Evolutionary conservation across 2,113 vertebrate genomes (phyloP).

Genomic region (Hypanus sabinus): DNA sequence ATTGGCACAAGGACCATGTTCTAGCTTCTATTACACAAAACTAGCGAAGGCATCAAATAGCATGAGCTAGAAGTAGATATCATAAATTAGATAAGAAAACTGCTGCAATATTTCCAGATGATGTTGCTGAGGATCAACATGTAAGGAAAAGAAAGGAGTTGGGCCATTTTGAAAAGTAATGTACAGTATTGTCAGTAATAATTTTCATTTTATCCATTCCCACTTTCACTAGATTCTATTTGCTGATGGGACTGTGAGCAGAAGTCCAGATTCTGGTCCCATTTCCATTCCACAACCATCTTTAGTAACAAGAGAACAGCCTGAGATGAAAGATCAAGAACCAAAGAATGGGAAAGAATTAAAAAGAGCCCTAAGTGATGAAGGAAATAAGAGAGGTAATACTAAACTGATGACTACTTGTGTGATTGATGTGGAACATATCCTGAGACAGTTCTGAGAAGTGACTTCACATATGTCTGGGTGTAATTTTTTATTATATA

Average conservation of each 20-base stretch:
- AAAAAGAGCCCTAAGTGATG: slow-evolving; percentile 45
- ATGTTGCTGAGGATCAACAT: no score
- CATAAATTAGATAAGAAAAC: no score
- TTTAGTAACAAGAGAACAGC: neutral
- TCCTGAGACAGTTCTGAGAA: neutral
- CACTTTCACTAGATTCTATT: slow-evolving; percentile 69
- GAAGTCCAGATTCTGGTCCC: slow-evolving; percentile 67
- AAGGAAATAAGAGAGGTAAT: slow-evolving; percentile 57
- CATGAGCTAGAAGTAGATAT: no score
- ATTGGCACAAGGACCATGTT: no score
- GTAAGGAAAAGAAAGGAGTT: no score
- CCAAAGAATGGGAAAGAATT: slow-evolving; percentile 34
- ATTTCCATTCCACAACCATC: slow-evolving; percentile 48
- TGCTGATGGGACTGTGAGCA: slow-evolving; percentile 74
- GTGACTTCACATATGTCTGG: neutral
- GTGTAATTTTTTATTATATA: neutral
- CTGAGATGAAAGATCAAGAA: slow-evolving; percentile 10
- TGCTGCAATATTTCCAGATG: no score
- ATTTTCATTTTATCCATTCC: neutral
- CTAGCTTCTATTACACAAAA: no score
- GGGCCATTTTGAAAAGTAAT: no score
- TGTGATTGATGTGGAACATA: neutral
- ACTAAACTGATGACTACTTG: neutral
- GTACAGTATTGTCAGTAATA: neutral
- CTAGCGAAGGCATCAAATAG: no score